These are phyloP conservation scores for Athene noctua DNA, from an alignment of 2,113 vertebrate genomes.

Conservation along the genomic window DNA sequence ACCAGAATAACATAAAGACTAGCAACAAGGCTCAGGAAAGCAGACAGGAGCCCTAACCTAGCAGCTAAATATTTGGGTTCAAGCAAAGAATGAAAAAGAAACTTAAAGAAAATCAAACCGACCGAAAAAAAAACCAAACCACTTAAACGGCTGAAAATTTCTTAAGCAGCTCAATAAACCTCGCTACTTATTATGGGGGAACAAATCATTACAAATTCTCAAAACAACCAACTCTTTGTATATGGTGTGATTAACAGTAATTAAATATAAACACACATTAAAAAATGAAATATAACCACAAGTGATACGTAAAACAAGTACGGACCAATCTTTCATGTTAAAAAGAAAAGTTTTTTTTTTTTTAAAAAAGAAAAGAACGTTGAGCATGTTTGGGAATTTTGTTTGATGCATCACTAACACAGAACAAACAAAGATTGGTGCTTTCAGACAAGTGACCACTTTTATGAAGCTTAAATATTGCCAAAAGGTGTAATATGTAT, in stretches of 20 bases:
- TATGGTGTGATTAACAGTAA: slow-evolving; percentile 63
- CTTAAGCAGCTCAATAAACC: slow-evolving; percentile 67
- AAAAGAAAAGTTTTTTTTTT: slow-evolving; percentile 50
- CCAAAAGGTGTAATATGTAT: slow-evolving; percentile 52
- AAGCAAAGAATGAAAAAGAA: slow-evolving; percentile 97
- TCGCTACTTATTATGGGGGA: slow-evolving; percentile 50
- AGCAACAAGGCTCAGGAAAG: slow-evolving; percentile 99
- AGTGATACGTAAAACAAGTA: slow-evolving; percentile 67
- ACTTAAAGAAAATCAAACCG: slow-evolving; percentile 76
- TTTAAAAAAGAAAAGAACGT: not conserved
- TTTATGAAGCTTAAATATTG: slow-evolving; percentile 72
- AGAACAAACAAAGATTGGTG: slow-evolving; percentile 54
- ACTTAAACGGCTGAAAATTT: slow-evolving; percentile 62
- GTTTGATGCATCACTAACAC: slow-evolving; percentile 62
- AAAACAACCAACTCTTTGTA: slow-evolving; percentile 65
- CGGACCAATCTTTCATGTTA: slow-evolving; percentile 61
- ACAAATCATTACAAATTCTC: slow-evolving; percentile 69
- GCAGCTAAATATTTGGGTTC: slow-evolving; percentile 96
- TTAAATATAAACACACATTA: slow-evolving; percentile 71
- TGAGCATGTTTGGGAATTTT: slow-evolving; percentile 45
- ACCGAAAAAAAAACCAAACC: slow-evolving; percentile 23
- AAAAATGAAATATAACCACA: slow-evolving; percentile 66
- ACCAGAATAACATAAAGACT: slow-evolving; percentile 99
- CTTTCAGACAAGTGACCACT: slow-evolving; percentile 66
- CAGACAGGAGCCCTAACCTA: slow-evolving; percentile 99